Percentiles rank a stretch among this genome's conserved stretches.
These are phyloP conservation scores for Andrena haemorrhoa DNA, from an alignment of 2,888 invertebrate species.

Conservation along the genomic window DNA sequence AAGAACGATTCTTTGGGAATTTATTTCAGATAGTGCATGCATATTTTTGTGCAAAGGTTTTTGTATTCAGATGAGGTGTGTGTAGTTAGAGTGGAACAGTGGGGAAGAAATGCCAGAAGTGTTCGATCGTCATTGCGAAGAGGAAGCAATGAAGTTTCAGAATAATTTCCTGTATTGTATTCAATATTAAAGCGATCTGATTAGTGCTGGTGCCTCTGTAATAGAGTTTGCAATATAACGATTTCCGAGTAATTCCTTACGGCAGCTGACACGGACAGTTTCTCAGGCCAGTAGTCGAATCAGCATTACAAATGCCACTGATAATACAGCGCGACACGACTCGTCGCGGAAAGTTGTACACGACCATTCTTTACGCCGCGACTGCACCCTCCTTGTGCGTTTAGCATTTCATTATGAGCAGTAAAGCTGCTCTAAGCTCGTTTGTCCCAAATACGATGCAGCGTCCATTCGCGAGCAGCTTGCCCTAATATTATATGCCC, in stretches of 20 bases:
- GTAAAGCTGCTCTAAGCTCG: constrained; percentile 32
- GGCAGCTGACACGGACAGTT: constrained; percentile 50
- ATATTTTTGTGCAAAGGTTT: too few relatives aligned
- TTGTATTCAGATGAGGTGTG: too few relatives aligned
- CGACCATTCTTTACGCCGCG: constrained; percentile 62
- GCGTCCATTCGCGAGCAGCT: neutral
- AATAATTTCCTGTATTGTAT: too few relatives aligned
- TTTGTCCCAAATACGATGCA: constrained; percentile 2
- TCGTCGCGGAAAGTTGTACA: constrained; percentile 67
- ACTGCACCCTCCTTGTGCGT: constrained; percentile 54
- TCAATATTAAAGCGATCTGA: too few relatives aligned
- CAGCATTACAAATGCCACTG: constrained; percentile 66
- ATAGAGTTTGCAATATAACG: constrained; percentile 1
- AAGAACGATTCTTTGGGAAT: too few relatives aligned
- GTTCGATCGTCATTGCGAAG: too few relatives aligned
- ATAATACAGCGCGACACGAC: constrained; percentile 59
- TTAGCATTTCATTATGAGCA: constrained; percentile 69
- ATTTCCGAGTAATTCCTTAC: constrained; percentile 40
- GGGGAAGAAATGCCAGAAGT: too few relatives aligned
- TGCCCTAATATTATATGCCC: constrained; percentile 10
- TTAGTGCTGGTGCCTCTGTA: too few relatives aligned
- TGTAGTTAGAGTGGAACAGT: too few relatives aligned
- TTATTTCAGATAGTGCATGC: too few relatives aligned
- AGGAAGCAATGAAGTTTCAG: too few relatives aligned
- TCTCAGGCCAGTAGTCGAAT: constrained; percentile 57